A percentile compares a stretch with the other conserved stretches of the same genome.
phyloP scores from a whole-genome alignment of 2,888 invertebrate genomes.

The Mellilla xanthometata region DNA sequence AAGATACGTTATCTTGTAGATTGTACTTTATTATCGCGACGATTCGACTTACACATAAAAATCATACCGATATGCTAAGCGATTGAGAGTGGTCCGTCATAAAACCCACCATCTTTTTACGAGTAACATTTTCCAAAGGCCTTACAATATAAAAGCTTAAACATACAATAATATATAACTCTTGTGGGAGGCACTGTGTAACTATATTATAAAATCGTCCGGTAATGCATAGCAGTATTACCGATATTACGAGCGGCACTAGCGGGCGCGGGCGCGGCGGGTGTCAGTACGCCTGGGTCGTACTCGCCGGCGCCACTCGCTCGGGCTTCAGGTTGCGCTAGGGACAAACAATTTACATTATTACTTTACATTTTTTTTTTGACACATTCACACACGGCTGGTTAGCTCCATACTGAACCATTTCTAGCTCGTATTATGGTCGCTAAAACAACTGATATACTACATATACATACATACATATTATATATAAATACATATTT shows the following conservation, averaged over 20 bases:
- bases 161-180: slow-evolving; percentile 47
- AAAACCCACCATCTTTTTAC: neutral
- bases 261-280: slow-evolving; percentile 46
- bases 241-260: slow-evolving; percentile 68
- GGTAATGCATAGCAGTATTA: slow-evolving; percentile 42
- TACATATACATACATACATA: too few relatives aligned
- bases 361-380: too few relatives aligned
- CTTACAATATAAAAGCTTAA: slow-evolving; percentile 47
- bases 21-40: too few relatives aligned
- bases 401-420: too few relatives aligned
- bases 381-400: too few relatives aligned
- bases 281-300: slow-evolving; percentile 80
- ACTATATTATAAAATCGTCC: slow-evolving; percentile 50
- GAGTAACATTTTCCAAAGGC: slow-evolving; percentile 26
- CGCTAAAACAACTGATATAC: too few relatives aligned
- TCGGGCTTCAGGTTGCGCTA: slow-evolving; percentile 74
- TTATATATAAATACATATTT: too few relatives aligned
- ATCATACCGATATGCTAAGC: too few relatives aligned
- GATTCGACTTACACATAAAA: too few relatives aligned
- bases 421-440: too few relatives aligned
- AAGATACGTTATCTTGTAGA: too few relatives aligned
- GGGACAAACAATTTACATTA: slow-evolving; percentile 26
- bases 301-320: slow-evolving; percentile 69
- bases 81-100: neutral
- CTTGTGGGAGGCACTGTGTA: slow-evolving; percentile 51